These are phyloP conservation scores for Amiota communis DNA, from an alignment of 2,888 invertebrate species.

Conservation along the genomic window DNA sequence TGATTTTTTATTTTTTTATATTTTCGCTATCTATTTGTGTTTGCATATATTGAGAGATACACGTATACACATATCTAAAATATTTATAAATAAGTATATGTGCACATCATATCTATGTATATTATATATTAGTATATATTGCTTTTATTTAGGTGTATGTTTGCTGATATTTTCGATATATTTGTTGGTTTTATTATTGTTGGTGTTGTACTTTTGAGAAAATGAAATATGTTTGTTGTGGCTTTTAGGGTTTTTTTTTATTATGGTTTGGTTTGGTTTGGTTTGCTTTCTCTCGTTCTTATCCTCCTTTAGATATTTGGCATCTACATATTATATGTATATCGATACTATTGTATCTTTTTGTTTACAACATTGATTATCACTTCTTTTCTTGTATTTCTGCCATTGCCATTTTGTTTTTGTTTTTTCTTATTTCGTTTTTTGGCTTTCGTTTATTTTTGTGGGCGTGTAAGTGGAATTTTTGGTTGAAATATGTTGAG, in stretches of 20 bases:
- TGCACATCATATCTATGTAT: neutral
- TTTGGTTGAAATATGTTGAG: neutral
- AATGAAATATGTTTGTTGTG: no score
- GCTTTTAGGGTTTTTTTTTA: no score
- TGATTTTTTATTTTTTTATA: no score
- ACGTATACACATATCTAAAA: neutral
- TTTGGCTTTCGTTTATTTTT: neutral
- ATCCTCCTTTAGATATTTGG: neutral
- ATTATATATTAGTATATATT: neutral
- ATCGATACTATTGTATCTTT: neutral
- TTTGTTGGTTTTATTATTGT: no score
- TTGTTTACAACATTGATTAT: slow-evolving; percentile 13
- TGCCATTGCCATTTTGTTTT: no score
- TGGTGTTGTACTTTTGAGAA: no score
- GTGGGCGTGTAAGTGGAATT: neutral
- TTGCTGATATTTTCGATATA: no score
- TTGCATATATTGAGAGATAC: slow-evolving; percentile 3
- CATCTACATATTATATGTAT: neutral
- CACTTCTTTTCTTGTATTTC: neutral
- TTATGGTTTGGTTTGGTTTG: neutral
- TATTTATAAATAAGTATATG: neutral
- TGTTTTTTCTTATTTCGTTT: neutral
- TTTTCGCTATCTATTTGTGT: neutral
- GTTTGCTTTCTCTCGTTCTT: neutral
- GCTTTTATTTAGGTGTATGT: neutral